A percentile compares a stretch with the other conserved stretches of the same genome.
Conservation (phyloP, 2,113 vertebrate species). For the Probosciger aterrimus region DNA sequence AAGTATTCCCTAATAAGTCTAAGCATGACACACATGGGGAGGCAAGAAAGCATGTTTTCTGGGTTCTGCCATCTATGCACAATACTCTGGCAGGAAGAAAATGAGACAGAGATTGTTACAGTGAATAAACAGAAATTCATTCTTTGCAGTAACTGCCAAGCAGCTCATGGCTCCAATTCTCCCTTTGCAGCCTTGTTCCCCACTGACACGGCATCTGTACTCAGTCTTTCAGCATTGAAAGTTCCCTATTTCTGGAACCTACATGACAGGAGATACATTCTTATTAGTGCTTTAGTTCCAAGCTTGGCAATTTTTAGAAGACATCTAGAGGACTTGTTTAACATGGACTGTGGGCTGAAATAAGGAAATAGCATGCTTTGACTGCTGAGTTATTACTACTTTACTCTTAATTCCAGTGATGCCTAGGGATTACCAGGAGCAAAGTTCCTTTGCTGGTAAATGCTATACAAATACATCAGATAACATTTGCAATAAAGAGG, state of each 20-base stretch:
- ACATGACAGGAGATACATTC: constrained; percentile 18
- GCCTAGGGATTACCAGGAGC: neutral
- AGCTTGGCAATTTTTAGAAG: constrained; percentile 2
- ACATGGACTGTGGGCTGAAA: neutral
- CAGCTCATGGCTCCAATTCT: constrained; percentile 12
- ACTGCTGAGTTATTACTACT: neutral
- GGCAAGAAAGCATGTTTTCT: neutral
- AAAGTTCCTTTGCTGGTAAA: neutral
- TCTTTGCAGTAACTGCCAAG: neutral
- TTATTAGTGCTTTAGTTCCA: constrained; percentile 9
- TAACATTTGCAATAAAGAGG: neutral
- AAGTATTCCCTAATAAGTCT: neutral
- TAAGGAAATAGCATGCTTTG: neutral
- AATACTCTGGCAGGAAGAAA: constrained; percentile 8
- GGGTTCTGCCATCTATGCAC: neutral
- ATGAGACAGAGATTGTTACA: neutral
- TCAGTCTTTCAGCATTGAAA: constrained; percentile 4
- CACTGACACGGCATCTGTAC: neutral
- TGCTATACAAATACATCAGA: neutral
- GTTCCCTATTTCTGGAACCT: neutral
- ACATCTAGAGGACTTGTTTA: neutral
- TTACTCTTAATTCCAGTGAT: neutral
- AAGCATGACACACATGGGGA: neutral
- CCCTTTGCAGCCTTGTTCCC: constrained; percentile 19
- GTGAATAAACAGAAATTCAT: neutral